Base-by-base conservation (phyloP, 2,888 invertebrate species). In the Erebia ligea region DNA sequence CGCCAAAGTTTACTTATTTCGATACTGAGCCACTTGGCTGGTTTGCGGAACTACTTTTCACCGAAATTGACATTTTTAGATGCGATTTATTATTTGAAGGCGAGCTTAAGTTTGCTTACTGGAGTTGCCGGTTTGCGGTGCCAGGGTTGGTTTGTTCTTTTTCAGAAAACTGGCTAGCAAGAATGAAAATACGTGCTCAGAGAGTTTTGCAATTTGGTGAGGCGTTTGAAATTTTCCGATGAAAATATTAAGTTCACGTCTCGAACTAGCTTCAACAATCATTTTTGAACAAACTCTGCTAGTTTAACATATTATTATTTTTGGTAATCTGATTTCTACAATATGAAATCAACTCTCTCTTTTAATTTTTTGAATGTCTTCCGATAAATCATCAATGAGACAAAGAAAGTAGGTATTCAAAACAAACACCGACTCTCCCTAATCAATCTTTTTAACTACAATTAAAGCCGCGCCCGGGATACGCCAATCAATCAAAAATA, bases 401-500 rank as follows among this genome's bases (percentile, higher is more conserved):
- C 25, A 25, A 57, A 25, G 5, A 57, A 62, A 13, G 13, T 42
- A 42, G n/a, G n/a, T 17, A 45, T 17, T 13, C 17, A 59, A 45
- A 58, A 48, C 5, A 52, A 50, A 13, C 21, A 54, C 19, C 15
- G 5, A 52, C 40, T 42, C 21, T 65, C 58, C 4, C n/a, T 25
- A 61, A 62, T 63, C 25, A 62, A 72, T 67, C 52, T 64, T 56
- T 69, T 59, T 42, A 52, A 40, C 45, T 67, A 19, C 66, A 58
- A 62, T 71, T 69, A 69, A 63, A 48, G 45, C 62, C 67, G n/a
- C 71, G 66, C 69, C 67, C 71, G 59, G 69, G 69, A 71, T 71
- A 71, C 52, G 71, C 63, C 71, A 67, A 73, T 71, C 73, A 71
- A 71, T 73, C 71, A 73, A 62, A 63, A 52, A 65, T 56, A 67